Conservation (phyloP, 2,888 invertebrate species). For the Hirtodrosophila histrioides region DNA sequence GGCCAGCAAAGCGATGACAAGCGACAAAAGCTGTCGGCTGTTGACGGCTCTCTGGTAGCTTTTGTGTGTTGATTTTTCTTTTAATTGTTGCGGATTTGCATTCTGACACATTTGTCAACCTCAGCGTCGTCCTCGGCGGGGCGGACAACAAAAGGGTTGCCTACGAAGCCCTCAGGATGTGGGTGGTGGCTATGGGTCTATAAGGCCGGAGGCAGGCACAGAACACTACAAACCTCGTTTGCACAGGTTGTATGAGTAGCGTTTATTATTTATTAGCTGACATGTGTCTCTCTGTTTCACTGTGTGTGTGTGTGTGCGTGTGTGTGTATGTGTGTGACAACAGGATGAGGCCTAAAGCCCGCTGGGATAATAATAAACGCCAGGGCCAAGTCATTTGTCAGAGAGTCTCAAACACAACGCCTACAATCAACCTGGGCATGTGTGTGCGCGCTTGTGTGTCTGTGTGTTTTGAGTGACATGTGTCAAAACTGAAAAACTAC, state of each 20-base stretch:
- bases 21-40: constrained; percentile 65
- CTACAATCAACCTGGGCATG: constrained; percentile 17
- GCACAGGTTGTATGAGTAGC: constrained; percentile 52
- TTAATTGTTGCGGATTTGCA: constrained; percentile 84
- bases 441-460: constrained; percentile 20
- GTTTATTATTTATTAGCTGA: constrained; percentile 76
- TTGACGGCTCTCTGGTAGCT: constrained; percentile 59
- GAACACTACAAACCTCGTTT: constrained; percentile 40
- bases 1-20: constrained; percentile 50
- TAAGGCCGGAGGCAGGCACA: background rate
- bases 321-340: constrained; percentile 41
- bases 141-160: constrained; percentile 45
- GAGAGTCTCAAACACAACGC: constrained; percentile 44
- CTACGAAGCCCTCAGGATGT: constrained; percentile 25
- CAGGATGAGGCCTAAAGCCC: constrained; percentile 61
- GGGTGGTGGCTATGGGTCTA: constrained; percentile 21
- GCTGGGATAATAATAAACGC: constrained; percentile 76
- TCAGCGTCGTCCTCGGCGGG: constrained; percentile 78
- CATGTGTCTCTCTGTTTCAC: constrained; percentile 14
- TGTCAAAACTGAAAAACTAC: constrained; percentile 80
- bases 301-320: constrained; percentile 14
- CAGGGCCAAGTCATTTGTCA: constrained; percentile 70
- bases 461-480: constrained; percentile 72
- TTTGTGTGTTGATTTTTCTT: constrained; percentile 83
- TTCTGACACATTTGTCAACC: constrained; percentile 84